Evolutionary conservation across 2,113 vertebrate genomes (phyloP), one percentile per base, ranked within the genome.

Genomic region (Circaetus cinerascens): DNA sequence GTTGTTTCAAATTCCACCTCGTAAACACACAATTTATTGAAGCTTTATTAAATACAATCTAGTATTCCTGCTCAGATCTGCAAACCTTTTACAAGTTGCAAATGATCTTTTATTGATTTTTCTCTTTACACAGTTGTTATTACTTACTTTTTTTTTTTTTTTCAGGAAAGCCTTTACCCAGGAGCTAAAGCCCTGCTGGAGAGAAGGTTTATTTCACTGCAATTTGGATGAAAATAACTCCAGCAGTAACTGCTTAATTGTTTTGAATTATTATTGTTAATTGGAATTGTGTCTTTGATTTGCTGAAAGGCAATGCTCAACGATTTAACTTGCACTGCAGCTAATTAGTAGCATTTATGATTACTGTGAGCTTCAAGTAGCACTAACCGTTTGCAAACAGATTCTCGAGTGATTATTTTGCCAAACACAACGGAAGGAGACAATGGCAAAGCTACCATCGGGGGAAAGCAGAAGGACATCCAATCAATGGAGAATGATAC

Each of bases 221-320:
- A 88, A 23, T 91, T 18, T 88, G 20, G n/a, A 80, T 69, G 53
- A 83, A 86, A 96, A 73, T 57, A 92, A 80, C 75, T 77, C 46
- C 45, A 89, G 20, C 57, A 55, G 77, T 76, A 93, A 73, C 66
- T 66, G 62, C 74, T 82, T 89, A 94, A 95, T 94, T 95, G 84
- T 90, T 97, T 69, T 85, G 87, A 96, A 79, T 95, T 95, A 95
- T 88, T 82, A 50, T 46, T 73, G 76, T 91, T 95, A 93, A 97
- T 92, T 91, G 66, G 64, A 41, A 78, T 82, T 62, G 48, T 83
- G 72, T 64, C 69, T 95, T 67, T 94, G 83, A 81, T 90, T 89
- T 3, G 8, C 77, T 85, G 77, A 64, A 93, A 93, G 60, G 88
- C 53, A 81, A 71, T 60, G 82, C 94, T 94, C 63, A 72, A 66